Evolutionary conservation across 2,888 invertebrate species (phyloP), one percentile per base, ranked within the genome.

Genomic region (Ectemnius continuus): DNA sequence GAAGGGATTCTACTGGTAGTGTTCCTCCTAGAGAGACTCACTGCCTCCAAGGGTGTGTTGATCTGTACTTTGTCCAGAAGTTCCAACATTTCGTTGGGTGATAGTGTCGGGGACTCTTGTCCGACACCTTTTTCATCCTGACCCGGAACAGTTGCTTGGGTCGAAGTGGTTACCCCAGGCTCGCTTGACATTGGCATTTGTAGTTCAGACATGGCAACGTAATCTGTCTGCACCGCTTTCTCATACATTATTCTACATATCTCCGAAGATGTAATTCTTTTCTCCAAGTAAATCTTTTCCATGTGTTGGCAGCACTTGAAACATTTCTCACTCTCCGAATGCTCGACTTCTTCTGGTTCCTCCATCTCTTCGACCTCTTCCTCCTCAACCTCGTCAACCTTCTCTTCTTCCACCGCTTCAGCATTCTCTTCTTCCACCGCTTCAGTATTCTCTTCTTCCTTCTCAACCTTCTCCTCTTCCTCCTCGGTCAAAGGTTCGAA

Each of bases 51-150:
- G 16, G 89, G 86, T 18, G 84, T 80, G 61, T 80, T 87, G 66
- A 90, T 90, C 68, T 89, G 89, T 2, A 87, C 89, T 61, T 90
- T 85, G n/a, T 91, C 91, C 70, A 91, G 73, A 6, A 91, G 80
- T 67, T 88, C 88, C 48, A 91, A 64, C 87, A 91, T 90, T 60
- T 85, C 87, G 52, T 89, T 87, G 14, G 86, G 86, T 14, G 87
- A 85, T 28, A 89, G 73, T 45, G 84, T 47, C 8, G 36, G 36
- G 4, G 36, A 6, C 36, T 36, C 36, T 11, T 36, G 36, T 1
- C 11, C 36, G 36, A 36, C 36, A 36, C 8, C 8, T 8, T 36
- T 36, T 6, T 36, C 13, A 6, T 11, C 23, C 16, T 65, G 18
- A 14, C 13, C 11, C 20, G 45, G 13, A 4, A 26, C n/a, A 8